Evolutionary conservation across 2,797 vertebrate genomes (phyloP).

Genomic region (Adrianichthys oophorus): DNA sequence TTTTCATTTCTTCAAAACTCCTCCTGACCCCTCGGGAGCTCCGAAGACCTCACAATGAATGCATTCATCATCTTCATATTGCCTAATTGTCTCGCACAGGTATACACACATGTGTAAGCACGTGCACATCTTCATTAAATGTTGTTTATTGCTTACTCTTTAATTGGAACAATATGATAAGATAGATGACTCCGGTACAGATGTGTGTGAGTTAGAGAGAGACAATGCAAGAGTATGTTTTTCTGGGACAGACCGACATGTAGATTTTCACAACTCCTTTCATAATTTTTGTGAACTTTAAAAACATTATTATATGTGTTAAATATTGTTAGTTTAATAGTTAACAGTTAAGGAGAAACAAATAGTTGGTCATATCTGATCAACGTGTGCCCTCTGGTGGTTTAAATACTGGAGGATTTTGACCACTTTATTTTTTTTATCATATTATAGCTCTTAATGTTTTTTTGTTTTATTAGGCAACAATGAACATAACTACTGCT

Average conservation of each 20-base stretch:
- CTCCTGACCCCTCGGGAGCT: conserved; percentile 63
- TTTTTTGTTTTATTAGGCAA: no score
- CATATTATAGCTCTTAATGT: no score
- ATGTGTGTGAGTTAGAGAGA: not conserved
- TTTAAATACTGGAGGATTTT: not conserved
- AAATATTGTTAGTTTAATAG: not conserved
- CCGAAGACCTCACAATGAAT: conserved; percentile 38
- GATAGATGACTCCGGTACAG: not conserved
- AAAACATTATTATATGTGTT: not conserved
- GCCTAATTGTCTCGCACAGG: conserved; percentile 14
- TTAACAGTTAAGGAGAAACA: not conserved
- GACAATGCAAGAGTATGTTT: no score
- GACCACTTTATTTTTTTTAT: no score
- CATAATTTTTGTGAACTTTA: not conserved
- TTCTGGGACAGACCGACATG: no score
- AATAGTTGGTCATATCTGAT: conserved; percentile 12
- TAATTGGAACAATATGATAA: conserved; percentile 1
- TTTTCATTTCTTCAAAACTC: conserved; percentile 77
- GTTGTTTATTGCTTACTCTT: not conserved
- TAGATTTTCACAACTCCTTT: not conserved
- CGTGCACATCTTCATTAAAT: not conserved
- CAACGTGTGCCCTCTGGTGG: conserved; percentile 60
- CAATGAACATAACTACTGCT: no score
- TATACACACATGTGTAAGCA: not conserved
- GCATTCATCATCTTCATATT: conserved; percentile 60